These are phyloP conservation scores for Acrossocheilus wenchowensis DNA, from an alignment of 2,797 vertebrate species.

Conservation along the genomic window DNA sequence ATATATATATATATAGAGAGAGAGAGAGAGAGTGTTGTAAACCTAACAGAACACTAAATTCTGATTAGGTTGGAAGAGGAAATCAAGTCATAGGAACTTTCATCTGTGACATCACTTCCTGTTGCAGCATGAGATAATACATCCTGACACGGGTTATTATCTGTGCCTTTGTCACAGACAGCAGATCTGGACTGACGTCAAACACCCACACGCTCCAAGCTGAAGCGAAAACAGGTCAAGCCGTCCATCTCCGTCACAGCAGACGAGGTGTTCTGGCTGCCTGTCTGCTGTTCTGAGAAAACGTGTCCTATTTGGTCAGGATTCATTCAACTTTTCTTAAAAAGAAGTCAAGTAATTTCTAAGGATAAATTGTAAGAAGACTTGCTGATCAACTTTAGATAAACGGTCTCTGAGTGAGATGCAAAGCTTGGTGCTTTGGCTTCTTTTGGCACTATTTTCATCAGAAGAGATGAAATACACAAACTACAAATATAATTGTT, in stretches of 20 bases:
- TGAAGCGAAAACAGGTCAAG: background rate
- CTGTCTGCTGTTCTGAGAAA: background rate
- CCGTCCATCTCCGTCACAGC: background rate
- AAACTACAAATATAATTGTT: background rate
- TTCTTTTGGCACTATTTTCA: background rate
- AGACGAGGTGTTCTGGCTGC: too few relatives aligned
- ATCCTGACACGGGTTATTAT: background rate
- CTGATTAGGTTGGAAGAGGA: background rate
- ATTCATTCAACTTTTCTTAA: too few relatives aligned
- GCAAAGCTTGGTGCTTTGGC: background rate
- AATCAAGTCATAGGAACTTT: slow-evolving; percentile 9
- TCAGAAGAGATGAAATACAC: background rate
- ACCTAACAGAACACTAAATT: background rate
- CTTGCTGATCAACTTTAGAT: too few relatives aligned
- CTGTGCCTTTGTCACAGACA: background rate
- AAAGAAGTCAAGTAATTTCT: background rate
- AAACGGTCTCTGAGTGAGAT: background rate
- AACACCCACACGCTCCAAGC: background rate
- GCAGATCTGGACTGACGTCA: slow-evolving; percentile 23
- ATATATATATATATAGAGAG: background rate
- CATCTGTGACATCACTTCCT: slow-evolving; percentile 37
- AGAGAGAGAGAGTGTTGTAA: background rate
- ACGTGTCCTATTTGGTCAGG: too few relatives aligned
- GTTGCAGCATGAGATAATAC: slow-evolving; percentile 3
- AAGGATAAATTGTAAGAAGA: too few relatives aligned